Evolutionary conservation across 2,797 vertebrate genomes (phyloP).

Genomic region (Tragelaphus oryx): DNA sequence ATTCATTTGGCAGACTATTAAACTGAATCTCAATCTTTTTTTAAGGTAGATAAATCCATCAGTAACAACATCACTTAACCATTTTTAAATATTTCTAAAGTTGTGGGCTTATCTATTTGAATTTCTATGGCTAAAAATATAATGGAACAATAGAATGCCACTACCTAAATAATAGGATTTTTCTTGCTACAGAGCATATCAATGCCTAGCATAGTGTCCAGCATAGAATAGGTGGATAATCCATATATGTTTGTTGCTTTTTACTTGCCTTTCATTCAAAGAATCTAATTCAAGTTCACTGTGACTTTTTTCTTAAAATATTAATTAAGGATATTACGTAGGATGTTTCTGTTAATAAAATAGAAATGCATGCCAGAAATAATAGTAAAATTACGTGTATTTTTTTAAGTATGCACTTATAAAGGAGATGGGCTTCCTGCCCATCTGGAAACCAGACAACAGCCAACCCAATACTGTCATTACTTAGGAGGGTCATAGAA

Average conservation of each 20-base stretch:
- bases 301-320: not conserved
- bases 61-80: not conserved
- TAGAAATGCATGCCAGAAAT: not conserved
- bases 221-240: not conserved
- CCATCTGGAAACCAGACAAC: not conserved
- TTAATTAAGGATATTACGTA: not conserved
- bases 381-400: slow-evolving; percentile 4
- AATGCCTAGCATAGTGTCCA: not conserved
- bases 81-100: not conserved
- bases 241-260: not conserved
- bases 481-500: slow-evolving; percentile 13
- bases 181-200: not conserved
- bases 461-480: not conserved
- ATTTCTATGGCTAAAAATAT: not conserved
- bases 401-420: slow-evolving; percentile 13
- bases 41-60: not conserved
- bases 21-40: not conserved
- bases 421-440: slow-evolving; percentile 1
- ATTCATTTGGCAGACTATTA: not conserved
- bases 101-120: not conserved
- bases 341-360: not conserved
- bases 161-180: not conserved
- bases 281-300: not conserved
- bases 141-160: not conserved
- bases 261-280: not conserved